Evolutionary conservation across 2,888 invertebrate species (phyloP).

Genomic region (Acronicta alni): DNA sequence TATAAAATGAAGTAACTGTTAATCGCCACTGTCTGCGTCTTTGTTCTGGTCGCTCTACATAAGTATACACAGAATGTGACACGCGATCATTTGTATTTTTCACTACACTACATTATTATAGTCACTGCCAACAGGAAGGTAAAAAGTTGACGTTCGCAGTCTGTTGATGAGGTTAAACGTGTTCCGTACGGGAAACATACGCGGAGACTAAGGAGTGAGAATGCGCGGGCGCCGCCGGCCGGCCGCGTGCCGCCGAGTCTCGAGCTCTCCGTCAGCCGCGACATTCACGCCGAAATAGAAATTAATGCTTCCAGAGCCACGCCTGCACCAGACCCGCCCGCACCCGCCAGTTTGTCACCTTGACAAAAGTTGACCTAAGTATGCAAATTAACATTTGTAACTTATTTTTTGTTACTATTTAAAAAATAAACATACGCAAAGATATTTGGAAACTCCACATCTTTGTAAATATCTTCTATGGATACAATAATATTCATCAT

Average conservation of each 20-base stretch:
- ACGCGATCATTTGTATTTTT: constrained; percentile 30
- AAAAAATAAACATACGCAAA: no score
- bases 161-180: constrained; percentile 67
- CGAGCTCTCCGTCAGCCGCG: constrained; percentile 62
- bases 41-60: constrained; percentile 34
- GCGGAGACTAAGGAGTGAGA: constrained; percentile 76
- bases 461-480: no score
- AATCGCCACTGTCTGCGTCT: constrained; percentile 11
- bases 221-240: constrained; percentile 68
- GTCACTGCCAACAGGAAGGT: constrained; percentile 38
- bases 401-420: no score
- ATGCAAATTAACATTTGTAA: neutral
- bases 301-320: constrained; percentile 66
- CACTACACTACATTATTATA: constrained; percentile 35
- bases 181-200: constrained; percentile 73
- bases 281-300: constrained; percentile 84
- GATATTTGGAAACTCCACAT: no score
- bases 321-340: constrained; percentile 60
- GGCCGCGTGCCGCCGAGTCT: constrained; percentile 69
- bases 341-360: constrained; percentile 54
- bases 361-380: constrained; percentile 40
- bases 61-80: constrained; percentile 29
- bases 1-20: constrained; percentile 11
- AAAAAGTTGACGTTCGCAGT: constrained; percentile 49
- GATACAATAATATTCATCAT: no score